These are phyloP conservation scores for Nesoenas mayeri DNA, from an alignment of 2,113 vertebrate species.

Conservation along the genomic window DNA sequence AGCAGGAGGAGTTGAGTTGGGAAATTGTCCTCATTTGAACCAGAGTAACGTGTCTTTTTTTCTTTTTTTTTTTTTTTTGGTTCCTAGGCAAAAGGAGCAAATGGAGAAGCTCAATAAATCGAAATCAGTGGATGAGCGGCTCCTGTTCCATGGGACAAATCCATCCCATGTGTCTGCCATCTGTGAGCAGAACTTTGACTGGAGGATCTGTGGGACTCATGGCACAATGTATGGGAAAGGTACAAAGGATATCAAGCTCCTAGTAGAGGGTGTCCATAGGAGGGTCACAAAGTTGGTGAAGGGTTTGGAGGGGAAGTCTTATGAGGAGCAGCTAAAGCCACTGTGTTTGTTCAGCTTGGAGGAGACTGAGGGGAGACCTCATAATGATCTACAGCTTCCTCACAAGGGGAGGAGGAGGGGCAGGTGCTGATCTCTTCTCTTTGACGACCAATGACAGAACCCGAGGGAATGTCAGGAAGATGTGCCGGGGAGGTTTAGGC, in stretches of 20 bases:
- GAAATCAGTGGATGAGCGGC: conserved; percentile 69
- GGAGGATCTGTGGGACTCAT: conserved; percentile 87
- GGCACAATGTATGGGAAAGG: conserved; percentile 89
- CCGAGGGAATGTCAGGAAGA: too few species aligned
- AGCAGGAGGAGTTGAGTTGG: background rate
- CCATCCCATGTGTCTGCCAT: conserved; percentile 72
- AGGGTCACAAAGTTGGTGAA: too few species aligned
- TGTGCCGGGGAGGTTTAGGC: too few species aligned
- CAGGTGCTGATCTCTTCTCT: too few species aligned
- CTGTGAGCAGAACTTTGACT: conserved; percentile 90
- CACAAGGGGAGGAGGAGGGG: too few species aligned
- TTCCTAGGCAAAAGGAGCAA: conserved; percentile 86
- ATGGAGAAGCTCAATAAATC: conserved; percentile 79
- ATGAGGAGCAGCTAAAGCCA: too few species aligned
- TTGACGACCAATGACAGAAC: too few species aligned
- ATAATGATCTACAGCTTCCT: too few species aligned
- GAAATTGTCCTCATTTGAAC: conserved; percentile 16
- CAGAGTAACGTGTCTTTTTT: background rate
- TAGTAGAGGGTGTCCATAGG: too few species aligned
- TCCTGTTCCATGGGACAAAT: conserved; percentile 89
- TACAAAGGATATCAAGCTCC: conserved; percentile 35
- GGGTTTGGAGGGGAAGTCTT: too few species aligned
- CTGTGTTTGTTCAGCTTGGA: too few species aligned
- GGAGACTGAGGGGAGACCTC: too few species aligned
- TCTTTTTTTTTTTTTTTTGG: background rate